Evolutionary conservation across 2,888 invertebrate species (phyloP), one percentile per base, ranked within the genome.

Genomic region (Leptogaster cylindrica): DNA sequence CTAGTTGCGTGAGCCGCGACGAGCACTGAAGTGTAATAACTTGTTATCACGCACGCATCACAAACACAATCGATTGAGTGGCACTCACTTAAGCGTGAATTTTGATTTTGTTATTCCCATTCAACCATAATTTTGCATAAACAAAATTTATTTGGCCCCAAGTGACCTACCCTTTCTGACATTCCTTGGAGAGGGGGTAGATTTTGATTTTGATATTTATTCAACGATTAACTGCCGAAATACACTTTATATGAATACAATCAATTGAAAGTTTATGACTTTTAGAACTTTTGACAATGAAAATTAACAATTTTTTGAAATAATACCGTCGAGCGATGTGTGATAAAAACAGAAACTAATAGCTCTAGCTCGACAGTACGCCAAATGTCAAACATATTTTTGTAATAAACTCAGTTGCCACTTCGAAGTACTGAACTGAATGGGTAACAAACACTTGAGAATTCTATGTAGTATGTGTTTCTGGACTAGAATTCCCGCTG

Each of bases 111-210:
- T 3, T 18, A 8, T 25, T 18, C 23, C 10, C 14, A 41, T 16
- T 12, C 16, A 27, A 18, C 28, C 23, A 44, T 27, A 61, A 44
- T 14, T 27, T 16, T 31, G 44, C 61, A 44, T 28, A 61, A 61
- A 61, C 61, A n/a, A n/a, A n/a, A 44, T 27, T 61, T 31, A 12
- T 61, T 61, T n/a, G n/a, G 61, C 44, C 61, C 44, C 44, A 61
- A 61, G 25, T 61, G 61, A 61, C 61, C 61, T 61, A 61, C 61
- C 61, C 61, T 61, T 61, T 44, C 31, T 41, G 61, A 61, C 61
- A 61, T 61, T 61, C 44, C 61, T 44, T 44, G 16, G 44, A n/a
- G 61, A 61, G 44, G 25, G 28, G 44, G 27, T 25, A 46, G 23
- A 23, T 44, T 46, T 12, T 27, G 41, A 27, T 44, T 58, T 61